Base-by-base conservation (phyloP, 2,888 invertebrate species). In the Microctonus aethiopoides region DNA sequence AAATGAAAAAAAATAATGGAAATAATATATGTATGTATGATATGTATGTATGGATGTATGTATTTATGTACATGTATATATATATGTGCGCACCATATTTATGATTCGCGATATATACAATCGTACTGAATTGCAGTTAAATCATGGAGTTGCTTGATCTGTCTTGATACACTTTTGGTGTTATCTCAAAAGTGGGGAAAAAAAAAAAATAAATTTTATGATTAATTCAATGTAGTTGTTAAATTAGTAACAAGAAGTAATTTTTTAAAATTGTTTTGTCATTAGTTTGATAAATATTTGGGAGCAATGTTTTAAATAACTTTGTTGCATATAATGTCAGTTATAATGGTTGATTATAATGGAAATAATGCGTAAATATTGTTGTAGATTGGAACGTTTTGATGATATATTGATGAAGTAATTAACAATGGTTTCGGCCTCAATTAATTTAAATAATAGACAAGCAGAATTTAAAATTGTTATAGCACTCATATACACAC, bases 401-500 rank as follows among this genome's bases (percentile, higher is more conserved):
- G 51, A 72, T 64, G 7, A 60, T 41, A 46, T 51, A 54, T 2
- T 24, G 57, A 60, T n/a, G 62, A 57, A 57, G 16, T 51, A 24
- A 72, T 67, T 57, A 66, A 70, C 61, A 72, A 61, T 67, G 67
- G 62, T 72, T 63, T 64, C 64, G 73, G 64, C 68, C 61, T 73
- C 70, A 70, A 68, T 66, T 61, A 67, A 67, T 41, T 65, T 59
- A 54, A 32, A 52, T 41, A 46, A n/a, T 62, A 29, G 52, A 46
- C 13, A 41, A 20, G 63, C 39, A 64, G 16, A 9, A n/a, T 20
- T 7, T n/a, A 26, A 7, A 51, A 72, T 52, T 67, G 26, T 67
- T 70, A 57, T 54, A 66, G 70, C 70, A 65, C 61, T 66, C 16
- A 70, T 60, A 64, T 72, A 72, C 73, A 75, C 72, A 72, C 72